Evolutionary conservation across 1,140 invertebrate species (phyloP), one percentile per base, ranked within the genome.

Genomic region (Tetraneura akinire): DNA sequence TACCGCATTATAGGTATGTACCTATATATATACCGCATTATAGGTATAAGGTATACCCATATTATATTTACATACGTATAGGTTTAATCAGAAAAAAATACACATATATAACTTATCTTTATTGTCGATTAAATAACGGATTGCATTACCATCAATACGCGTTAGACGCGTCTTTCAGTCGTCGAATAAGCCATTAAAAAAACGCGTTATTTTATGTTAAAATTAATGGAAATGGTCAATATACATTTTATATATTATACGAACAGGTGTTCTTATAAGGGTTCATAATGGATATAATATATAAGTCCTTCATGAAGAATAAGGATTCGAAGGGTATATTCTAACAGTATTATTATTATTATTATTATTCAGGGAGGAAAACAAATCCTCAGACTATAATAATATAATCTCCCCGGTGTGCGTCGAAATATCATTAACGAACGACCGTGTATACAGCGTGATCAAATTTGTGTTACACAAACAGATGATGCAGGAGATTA

Each of bases 351-450:
- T 53, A n/a, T 3, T 18, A n/a, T n/a, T 53, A n/a, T 14, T 53
- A 53, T 14, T 6, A 47, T 53, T n/a, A 32, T 32, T 32, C 23
- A 32, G 26, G 6, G 26, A 62, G 14, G 3, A 32, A 62, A 32
- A 62, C 26, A 18, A 11, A 32, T 42, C 26, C 47, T 29, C 68
- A 51, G 68, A 71, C 45, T 26, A 26, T 1, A 26, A 51, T 42
- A 42, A n/a, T n/a, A n/a, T n/a, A 37, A 70, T 71, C 45, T 10
- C 45, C 45, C 0, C 21, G 10, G 8, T 29, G 6, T 26, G 2
- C 68, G 45, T 51, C 45, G 47, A 71, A 71, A 71, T n/a, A n/a
- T 51, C 68, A 29, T 71, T 71, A 71, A 71, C 45, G 68, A 21
- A 71, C 37, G 66, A 32, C 26, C n/a, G n/a, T n/a, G n/a, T n/a